Evolutionary conservation across 2,888 invertebrate genomes (phyloP).

Genomic region (Choristoneura rosaceana): DNA sequence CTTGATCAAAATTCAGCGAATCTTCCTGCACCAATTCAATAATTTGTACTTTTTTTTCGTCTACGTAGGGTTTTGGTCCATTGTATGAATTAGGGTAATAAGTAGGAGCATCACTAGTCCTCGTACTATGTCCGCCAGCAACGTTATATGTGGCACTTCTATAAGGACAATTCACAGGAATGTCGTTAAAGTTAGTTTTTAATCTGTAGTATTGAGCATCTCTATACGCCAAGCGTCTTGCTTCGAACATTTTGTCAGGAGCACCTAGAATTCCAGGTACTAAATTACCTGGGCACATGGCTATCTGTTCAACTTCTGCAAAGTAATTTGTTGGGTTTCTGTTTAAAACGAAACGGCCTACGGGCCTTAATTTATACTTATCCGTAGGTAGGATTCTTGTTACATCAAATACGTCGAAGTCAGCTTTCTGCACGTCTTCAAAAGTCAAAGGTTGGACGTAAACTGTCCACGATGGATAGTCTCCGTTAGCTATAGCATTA

Average conservation of each 20-base stretch:
- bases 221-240: conserved; percentile 91
- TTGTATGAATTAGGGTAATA: conserved; percentile 97
- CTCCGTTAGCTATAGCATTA: conserved; percentile 91
- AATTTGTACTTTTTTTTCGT: conserved; percentile 80
- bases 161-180: conserved; percentile 96
- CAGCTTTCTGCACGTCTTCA: conserved; percentile 90
- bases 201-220: conserved; percentile 94
- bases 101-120: conserved; percentile 33
- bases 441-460: conserved; percentile 93
- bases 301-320: conserved; percentile 94
- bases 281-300: conserved; percentile 93
- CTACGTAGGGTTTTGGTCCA: conserved; percentile 89
- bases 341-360: conserved; percentile 92
- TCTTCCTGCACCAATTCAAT: conserved; percentile 87
- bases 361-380: conserved; percentile 92
- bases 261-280: conserved; percentile 95
- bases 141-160: conserved; percentile 90
- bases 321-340: conserved; percentile 95
- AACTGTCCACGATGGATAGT: conserved; percentile 90
- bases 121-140: conserved; percentile 86
- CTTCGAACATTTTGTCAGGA: conserved; percentile 94
- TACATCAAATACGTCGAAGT: conserved; percentile 95
- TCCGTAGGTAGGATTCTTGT: conserved; percentile 92
- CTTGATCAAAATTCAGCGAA: conserved; percentile 94
- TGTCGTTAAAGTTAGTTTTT: conserved; percentile 94